Evolutionary conservation across 2,888 invertebrate species (phyloP).

Genomic region (Agrochola macilenta): DNA sequence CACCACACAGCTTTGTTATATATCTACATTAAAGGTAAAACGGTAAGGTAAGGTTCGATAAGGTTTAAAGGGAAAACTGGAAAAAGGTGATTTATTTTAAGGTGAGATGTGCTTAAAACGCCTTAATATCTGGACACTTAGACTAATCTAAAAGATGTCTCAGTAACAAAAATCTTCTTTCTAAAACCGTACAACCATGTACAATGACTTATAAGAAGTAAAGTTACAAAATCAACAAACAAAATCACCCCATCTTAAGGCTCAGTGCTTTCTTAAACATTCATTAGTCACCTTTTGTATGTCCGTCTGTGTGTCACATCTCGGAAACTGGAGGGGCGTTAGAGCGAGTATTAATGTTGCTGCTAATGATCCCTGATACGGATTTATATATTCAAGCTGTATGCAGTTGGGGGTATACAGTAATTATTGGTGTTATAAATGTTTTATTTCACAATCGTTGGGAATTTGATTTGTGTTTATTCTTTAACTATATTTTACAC

Average conservation of each 20-base stretch:
- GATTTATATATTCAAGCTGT: slow-evolving; percentile 63
- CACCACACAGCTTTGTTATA: too few relatives aligned
- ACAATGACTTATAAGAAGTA: not conserved
- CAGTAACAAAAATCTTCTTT: too few relatives aligned
- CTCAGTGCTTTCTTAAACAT: slow-evolving; percentile 72
- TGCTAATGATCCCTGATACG: slow-evolving; percentile 71
- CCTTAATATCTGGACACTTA: too few relatives aligned
- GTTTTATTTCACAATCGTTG: slow-evolving; percentile 24
- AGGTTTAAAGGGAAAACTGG: too few relatives aligned
- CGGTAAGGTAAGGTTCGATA: too few relatives aligned
- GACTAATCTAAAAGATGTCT: too few relatives aligned
- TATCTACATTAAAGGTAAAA: too few relatives aligned
- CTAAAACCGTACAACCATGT: too few relatives aligned
- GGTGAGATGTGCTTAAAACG: too few relatives aligned
- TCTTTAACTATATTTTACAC: not conserved
- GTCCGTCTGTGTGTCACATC: slow-evolving; percentile 63
- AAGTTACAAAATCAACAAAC: slow-evolving; percentile 46
- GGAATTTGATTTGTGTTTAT: not conserved
- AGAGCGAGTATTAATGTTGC: slow-evolving; percentile 68
- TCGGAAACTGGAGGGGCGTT: slow-evolving; percentile 68
- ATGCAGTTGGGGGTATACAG: slow-evolving; percentile 29
- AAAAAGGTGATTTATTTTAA: too few relatives aligned
- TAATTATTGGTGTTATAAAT: slow-evolving; percentile 47
- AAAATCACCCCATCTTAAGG: slow-evolving; percentile 61
- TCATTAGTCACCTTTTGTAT: slow-evolving; percentile 74